Evolutionary conservation across 2,888 invertebrate species (phyloP).

Genomic region (Prionchulus punctatus): DNA sequence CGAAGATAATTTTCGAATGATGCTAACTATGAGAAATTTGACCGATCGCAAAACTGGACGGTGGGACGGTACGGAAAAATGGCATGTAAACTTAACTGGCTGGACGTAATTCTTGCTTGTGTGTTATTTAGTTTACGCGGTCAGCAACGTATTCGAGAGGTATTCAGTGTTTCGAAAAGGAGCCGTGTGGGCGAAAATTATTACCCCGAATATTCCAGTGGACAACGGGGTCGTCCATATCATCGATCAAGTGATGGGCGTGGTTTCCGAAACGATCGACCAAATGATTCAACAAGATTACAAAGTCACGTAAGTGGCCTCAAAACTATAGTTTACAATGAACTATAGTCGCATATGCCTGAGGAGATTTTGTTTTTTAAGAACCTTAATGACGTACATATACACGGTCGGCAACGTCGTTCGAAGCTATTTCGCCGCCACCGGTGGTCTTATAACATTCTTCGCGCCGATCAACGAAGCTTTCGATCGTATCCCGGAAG

Average conservation of each 20-base stretch:
- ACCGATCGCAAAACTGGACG: constrained; percentile 29
- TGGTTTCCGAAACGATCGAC: constrained; percentile 6
- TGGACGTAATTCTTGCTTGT: not conserved
- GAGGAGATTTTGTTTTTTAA: constrained; percentile 11
- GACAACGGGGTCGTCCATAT: constrained; percentile 32
- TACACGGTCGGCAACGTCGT: constrained; percentile 29
- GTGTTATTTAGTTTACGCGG: constrained; percentile 25
- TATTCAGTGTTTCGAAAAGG: constrained; percentile 29
- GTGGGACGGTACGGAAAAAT: constrained; percentile 18
- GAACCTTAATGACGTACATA: constrained; percentile 30
- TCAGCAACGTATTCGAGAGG: constrained; percentile 30
- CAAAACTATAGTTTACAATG: no score
- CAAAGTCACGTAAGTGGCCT: not conserved
- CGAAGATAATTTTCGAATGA: constrained; percentile 31
- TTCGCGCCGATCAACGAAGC: constrained; percentile 33
- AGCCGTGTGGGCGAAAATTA: constrained; percentile 32
- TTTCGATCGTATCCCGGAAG: constrained; percentile 31
- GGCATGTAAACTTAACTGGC: not conserved
- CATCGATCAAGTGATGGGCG: constrained; percentile 21
- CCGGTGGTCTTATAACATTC: constrained; percentile 23
- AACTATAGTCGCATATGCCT: not conserved
- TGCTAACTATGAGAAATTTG: constrained; percentile 28
- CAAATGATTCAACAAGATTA: not conserved
- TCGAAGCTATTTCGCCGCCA: constrained; percentile 12
- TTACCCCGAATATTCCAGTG: constrained; percentile 32